Evolutionary conservation across 2,797 vertebrate genomes (phyloP), one percentile per base, ranked within the genome.

Genomic region (Pseudochaenichthys georgianus): DNA sequence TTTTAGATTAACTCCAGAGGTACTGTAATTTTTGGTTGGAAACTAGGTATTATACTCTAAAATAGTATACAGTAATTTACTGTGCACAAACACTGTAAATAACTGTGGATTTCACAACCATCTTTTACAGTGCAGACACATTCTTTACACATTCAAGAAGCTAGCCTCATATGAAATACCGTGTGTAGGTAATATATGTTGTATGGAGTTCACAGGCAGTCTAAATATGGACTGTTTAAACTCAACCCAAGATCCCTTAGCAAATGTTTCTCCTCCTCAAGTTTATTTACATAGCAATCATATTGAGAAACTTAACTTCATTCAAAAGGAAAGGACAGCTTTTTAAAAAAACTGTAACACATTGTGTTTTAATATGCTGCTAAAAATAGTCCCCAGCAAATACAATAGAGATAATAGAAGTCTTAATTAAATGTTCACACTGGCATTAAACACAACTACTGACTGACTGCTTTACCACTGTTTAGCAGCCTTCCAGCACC

Each of bases 151-250:
- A 16, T 63, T 70, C 31, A 19, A 43, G 45, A 53, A 38, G 23
- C 19, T 52, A 61, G 58, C 11, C 21, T 55, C 13, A 65, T 59
- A 48, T 48, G 46, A 52, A 59, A 52, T 48, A 64, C 5, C 9
- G 15, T 43, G 19, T 72, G 60, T 68, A 5, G 47, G 61, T 46
- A 54, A n/a, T 21, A n/a, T 68, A 51, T 41, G 1, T 41, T 66
- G 17, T 15, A 54, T 47, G 13, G 31, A 59, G n/a, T 41, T 61
- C 17, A 54, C 9, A 69, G 45, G 41, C 12, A 46, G 19, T 62
- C 53, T 64, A 73, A 77, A 77, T 80, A 73, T 55, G 52, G 69
- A 28, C 1, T 1, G 2, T 64, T 72, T 70, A 53, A 75, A 66
- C 38, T 55, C 69, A 45, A 62, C 21, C 31, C 1, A 62, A 28